Base-by-base conservation (phyloP, 2,113 vertebrate genomes). In the Erythrocercus mccallii region DNA sequence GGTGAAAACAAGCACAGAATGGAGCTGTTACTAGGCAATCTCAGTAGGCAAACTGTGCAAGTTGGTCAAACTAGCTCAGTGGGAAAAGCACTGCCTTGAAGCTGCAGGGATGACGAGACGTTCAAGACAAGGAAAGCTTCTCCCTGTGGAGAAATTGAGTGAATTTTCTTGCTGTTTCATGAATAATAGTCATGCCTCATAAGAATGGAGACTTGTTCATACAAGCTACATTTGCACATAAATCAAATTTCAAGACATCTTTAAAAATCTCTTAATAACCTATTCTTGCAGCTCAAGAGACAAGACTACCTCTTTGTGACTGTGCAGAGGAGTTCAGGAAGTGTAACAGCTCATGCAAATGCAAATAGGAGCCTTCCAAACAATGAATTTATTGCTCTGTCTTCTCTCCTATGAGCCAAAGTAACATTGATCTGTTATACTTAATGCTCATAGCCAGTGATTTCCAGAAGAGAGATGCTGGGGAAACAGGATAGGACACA, bases 1-100 rank as follows among this genome's bases (percentile, higher is more conserved):
- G 88, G 86, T 90, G 66, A 37, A 88, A 68, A 45, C 42, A 87
- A 42, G 11, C 1, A 16, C 37, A 80, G 90, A 69, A n/a, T 44
- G 27, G 37, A 94, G 54, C 56, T 68, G 96, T 98, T 98, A 96
- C 95, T 94, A 98, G 97, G 97, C 96, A 97, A 97, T 96, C 90
- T 66, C 92, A 88, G 96, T 85, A 82, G 95, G 94, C 90, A 96
- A 81, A 87, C 60, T 68, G 78, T 79, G 81, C 27, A 65, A 95
- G 92, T 68, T 97, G 96, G 93, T 96, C 96, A 97, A 96, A 96
- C 86, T 76, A 50, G 4, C 86, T 81, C 92, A 78, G 58, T 72
- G 61, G 77, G 69, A 95, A 96, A 95, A 92, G 88, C 56, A 66
- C 48, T 82, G 71, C 72, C 77, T 97, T 86, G 94, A 96, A 96